Conservation (phyloP, 2,113 vertebrate genomes). For the Triplophysa siluroides region DNA sequence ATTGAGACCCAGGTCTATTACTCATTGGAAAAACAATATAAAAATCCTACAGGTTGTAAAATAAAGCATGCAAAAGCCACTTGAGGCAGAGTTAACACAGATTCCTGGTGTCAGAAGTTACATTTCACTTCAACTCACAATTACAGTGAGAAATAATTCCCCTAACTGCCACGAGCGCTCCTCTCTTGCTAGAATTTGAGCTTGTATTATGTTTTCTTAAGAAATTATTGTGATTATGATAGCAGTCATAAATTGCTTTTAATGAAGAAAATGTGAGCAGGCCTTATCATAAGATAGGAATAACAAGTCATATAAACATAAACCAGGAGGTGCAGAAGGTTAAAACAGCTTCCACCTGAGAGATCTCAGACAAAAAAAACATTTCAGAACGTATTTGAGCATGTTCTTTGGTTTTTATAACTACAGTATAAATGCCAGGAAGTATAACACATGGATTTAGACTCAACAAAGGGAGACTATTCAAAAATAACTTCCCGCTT, state of each 20-base stretch:
- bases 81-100: background rate
- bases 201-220: conserved; percentile 4
- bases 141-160: background rate
- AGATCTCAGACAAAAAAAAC: background rate
- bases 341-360: background rate
- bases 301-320: conserved; percentile 1
- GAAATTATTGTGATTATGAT: background rate
- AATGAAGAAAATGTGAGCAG: background rate
- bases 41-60: background rate
- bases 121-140: conserved; percentile 27
- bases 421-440: conserved; percentile 2
- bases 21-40: background rate
- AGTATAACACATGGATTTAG: background rate
- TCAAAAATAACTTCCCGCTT: background rate
- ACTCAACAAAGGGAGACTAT: background rate
- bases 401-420: background rate
- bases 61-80: conserved; percentile 1
- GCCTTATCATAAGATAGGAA: background rate
- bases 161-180: background rate
- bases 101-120: background rate
- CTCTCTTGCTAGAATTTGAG: background rate
- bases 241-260: background rate
- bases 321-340: background rate
- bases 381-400: background rate
- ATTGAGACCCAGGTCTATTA: conserved; percentile 6